Percentiles rank a stretch among this genome's conserved stretches.
Conservation (phyloP, 1,140 invertebrate genomes). For the Micrasema minimum region DNA sequence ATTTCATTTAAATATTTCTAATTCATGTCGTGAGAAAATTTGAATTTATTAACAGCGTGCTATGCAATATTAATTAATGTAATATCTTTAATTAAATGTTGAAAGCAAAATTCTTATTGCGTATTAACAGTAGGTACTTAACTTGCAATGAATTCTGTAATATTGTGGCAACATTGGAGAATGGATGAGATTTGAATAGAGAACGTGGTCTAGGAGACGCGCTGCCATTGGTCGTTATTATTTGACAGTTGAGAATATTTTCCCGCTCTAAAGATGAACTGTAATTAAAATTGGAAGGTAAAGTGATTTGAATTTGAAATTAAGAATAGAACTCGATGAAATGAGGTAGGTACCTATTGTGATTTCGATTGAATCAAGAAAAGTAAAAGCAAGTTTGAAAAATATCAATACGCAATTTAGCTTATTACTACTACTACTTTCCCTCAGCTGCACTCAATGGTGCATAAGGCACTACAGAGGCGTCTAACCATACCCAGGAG, state of each 20-base stretch:
- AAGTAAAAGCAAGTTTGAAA: background rate
- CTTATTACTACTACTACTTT: background rate
- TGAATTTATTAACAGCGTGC: too few species aligned
- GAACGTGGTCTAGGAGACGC: background rate
- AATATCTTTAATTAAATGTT: background rate
- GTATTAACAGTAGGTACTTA: background rate
- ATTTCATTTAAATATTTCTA: background rate
- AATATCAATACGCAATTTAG: background rate
- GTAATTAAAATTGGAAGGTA: constrained; percentile 16
- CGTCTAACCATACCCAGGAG: background rate
- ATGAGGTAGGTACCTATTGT: background rate
- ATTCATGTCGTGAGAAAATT: background rate
- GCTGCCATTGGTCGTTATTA: background rate
- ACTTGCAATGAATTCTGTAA: background rate
- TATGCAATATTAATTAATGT: too few species aligned
- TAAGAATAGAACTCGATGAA: background rate
- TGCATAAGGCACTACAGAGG: background rate
- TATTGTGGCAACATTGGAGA: background rate
- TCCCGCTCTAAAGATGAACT: background rate
- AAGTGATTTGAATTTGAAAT: constrained; percentile 7
- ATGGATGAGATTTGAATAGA: constrained; percentile 8
- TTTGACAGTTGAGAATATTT: background rate
- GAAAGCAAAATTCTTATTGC: background rate
- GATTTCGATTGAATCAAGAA: background rate
- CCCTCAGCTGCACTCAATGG: too few species aligned